A percentile compares a stretch with the other conserved stretches of the same genome.
phyloP scores from a whole-genome alignment of 2,797 vertebrate genomes.

The Cynodonichthys magdalenae region DNA sequence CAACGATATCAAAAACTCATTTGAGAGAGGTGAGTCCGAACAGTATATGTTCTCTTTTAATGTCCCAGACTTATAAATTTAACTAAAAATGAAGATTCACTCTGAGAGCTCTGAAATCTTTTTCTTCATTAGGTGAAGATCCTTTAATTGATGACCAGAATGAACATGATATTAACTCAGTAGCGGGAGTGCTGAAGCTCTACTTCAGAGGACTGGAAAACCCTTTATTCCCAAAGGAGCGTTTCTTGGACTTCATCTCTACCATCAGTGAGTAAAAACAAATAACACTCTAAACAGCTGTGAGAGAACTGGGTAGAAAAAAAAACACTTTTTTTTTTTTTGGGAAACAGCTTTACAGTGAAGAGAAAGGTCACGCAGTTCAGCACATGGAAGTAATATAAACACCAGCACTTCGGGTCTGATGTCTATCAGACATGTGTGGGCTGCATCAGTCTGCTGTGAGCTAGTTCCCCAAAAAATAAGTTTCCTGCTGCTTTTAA shows the following conservation, averaged over 20 bases:
- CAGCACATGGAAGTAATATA: conserved; percentile 69
- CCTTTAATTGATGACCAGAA: conserved; percentile 94
- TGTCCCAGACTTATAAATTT: neutral
- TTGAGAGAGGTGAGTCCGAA: conserved; percentile 90
- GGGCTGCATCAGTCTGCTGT: conserved; percentile 33
- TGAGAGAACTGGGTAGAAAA: conserved; percentile 1
- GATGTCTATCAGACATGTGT: conserved; percentile 47
- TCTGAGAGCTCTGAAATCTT: neutral
- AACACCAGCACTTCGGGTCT: conserved; percentile 25
- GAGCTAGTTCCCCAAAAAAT: conserved; percentile 42
- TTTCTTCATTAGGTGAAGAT: conserved; percentile 88
- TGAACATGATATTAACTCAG: conserved; percentile 96
- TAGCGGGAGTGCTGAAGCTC: conserved; percentile 96
- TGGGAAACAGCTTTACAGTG: conserved; percentile 19
- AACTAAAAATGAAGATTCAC: too few species aligned
- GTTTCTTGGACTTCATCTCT: conserved; percentile 96
- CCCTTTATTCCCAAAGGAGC: conserved; percentile 97
- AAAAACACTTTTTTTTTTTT: conserved; percentile 12
- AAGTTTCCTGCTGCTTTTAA: conserved; percentile 38
- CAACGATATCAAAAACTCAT: conserved; percentile 99
- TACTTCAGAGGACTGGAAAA: conserved; percentile 99
- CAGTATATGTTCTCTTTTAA: neutral
- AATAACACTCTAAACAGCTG: conserved; percentile 17
- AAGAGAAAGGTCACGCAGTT: conserved; percentile 26
- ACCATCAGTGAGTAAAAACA: conserved; percentile 90